Conservation (phyloP, 2,797 vertebrate genomes). For the Helarctos malayanus region DNA sequence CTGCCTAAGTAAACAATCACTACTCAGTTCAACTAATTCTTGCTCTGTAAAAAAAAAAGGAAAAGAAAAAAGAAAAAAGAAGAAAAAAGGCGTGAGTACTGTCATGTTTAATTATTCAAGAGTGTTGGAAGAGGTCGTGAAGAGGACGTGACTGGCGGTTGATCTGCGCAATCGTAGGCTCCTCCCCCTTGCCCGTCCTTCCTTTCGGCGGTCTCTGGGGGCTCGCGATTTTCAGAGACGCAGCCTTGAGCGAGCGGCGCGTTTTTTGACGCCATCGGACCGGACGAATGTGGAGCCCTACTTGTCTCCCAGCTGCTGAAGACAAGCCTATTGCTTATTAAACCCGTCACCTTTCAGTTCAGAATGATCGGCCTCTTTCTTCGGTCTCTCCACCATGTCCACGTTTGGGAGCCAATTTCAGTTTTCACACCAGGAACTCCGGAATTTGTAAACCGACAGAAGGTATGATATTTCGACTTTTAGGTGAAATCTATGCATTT, state of each 20-base stretch:
- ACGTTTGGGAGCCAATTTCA: neutral
- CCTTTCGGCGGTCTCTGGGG: no score
- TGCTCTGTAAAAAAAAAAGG: neutral
- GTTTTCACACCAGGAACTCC: neutral
- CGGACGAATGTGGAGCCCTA: accelerated
- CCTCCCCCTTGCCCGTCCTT: neutral
- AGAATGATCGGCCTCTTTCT: neutral
- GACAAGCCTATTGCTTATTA: neutral
- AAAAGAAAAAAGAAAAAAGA: neutral
- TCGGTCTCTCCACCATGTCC: accelerated
- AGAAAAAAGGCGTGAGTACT: neutral
- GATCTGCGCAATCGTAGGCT: neutral
- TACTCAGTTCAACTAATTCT: neutral
- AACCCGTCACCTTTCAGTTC: neutral
- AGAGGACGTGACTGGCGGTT: neutral
- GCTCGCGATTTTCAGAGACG: neutral
- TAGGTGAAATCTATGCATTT: neutral
- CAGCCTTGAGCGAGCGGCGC: neutral
- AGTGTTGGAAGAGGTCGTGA: neutral
- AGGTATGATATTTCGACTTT: neutral
- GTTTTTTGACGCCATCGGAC: neutral
- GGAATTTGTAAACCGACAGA: neutral
- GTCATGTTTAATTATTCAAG: neutral
- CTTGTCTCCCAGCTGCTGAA: neutral
- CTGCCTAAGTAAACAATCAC: neutral